phyloP scores from a whole-genome alignment of 92 coral and sea anemone species.

The Zoanthus solanderi region DNA sequence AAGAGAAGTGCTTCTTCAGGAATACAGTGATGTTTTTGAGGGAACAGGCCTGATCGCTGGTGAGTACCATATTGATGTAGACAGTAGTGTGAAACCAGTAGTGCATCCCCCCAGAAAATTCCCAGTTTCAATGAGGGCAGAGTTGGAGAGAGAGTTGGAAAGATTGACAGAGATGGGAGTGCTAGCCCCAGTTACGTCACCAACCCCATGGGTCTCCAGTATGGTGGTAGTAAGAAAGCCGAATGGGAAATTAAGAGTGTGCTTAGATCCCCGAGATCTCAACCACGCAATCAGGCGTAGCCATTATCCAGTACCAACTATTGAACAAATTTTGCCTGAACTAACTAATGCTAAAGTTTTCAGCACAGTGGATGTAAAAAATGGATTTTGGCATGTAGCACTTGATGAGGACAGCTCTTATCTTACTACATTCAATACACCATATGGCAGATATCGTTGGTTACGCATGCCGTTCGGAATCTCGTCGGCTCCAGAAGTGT shows the following conservation, averaged over 20 bases:
- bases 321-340: conserved; percentile 29
- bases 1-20: conserved; percentile 26
- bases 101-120: conserved; percentile 41
- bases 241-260: conserved; percentile 34
- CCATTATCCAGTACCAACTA: conserved; percentile 32
- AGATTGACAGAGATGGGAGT: conserved; percentile 6
- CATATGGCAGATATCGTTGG: conserved; percentile 8
- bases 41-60: conserved; percentile 48
- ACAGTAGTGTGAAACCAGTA: conserved; percentile 17
- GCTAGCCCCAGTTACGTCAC: conserved; percentile 27
- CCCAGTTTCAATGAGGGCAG: conserved; percentile 14
- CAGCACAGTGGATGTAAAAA: conserved; percentile 43
- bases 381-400: conserved; percentile 34
- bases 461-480: conserved; percentile 2
- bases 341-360: conserved; percentile 16
- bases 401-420: not conserved
- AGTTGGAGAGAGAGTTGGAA: conserved; percentile 2
- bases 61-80: conserved; percentile 33
- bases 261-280: conserved; percentile 31
- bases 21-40: conserved; percentile 45
- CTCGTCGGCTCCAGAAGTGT: not conserved
- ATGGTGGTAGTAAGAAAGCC: conserved; percentile 18
- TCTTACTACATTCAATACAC: not conserved
- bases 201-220: conserved; percentile 37
- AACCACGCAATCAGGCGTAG: conserved; percentile 32